Conservation (phyloP, 2,888 invertebrate species). For the Nomada flava region DNA sequence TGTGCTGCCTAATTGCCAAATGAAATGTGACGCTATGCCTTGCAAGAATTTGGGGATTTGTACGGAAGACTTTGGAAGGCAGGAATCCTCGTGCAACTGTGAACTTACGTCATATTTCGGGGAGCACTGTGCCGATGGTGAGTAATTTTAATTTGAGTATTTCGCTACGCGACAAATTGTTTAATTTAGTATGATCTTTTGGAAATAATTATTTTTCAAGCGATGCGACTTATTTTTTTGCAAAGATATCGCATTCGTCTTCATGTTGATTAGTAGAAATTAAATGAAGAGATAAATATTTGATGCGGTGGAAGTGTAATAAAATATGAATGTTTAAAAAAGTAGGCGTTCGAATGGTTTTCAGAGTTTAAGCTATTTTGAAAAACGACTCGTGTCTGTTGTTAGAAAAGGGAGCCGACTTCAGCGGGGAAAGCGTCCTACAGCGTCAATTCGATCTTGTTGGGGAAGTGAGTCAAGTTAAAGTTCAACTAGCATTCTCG, state of each 20-base stretch:
- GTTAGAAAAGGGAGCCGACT: constrained; percentile 93
- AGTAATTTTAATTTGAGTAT: background rate
- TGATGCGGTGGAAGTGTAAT: no score
- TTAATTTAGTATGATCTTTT: no score
- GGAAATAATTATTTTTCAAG: no score
- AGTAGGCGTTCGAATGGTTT: background rate
- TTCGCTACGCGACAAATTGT: no score
- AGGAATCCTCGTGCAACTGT: constrained; percentile 94
- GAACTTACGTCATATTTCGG: constrained; percentile 96
- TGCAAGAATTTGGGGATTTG: constrained; percentile 95
- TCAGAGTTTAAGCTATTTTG: background rate
- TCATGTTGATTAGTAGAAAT: no score
- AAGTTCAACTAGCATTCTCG: constrained; percentile 94
- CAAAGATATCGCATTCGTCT: no score
- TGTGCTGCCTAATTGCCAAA: constrained; percentile 92
- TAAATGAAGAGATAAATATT: no score
- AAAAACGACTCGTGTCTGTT: background rate
- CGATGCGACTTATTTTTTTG: no score
- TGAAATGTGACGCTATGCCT: constrained; percentile 95
- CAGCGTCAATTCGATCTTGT: constrained; percentile 91
- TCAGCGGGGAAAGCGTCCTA: constrained; percentile 93
- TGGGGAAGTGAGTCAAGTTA: constrained; percentile 90
- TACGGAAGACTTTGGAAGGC: constrained; percentile 94
- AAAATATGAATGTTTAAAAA: background rate
- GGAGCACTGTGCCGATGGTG: constrained; percentile 92